These are phyloP conservation scores for Coleophora flavipennella DNA, from an alignment of 2,888 invertebrate species.

Conservation along the genomic window DNA sequence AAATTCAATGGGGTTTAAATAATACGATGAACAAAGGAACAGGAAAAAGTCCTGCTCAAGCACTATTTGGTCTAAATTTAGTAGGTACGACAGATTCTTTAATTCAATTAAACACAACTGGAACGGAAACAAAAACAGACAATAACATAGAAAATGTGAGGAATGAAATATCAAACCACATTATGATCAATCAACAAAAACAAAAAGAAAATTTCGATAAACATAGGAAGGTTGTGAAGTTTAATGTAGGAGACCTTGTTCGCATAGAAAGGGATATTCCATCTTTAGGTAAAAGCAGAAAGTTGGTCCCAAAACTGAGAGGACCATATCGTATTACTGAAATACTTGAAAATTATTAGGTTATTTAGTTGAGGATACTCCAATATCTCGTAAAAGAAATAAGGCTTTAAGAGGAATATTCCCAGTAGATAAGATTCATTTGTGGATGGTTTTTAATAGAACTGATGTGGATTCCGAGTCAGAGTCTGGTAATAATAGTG, in stretches of 20 bases:
- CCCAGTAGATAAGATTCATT: neutral
- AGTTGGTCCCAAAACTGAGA: neutral
- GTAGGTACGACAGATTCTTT: neutral
- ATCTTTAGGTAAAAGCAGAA: neutral
- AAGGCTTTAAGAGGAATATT: neutral
- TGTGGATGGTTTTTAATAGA: too few relatives aligned
- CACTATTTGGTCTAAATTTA: conserved; percentile 1
- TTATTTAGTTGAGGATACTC: neutral
- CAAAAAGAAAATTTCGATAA: neutral
- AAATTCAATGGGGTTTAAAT: conserved; percentile 8
- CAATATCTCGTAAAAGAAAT: neutral
- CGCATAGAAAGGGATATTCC: neutral
- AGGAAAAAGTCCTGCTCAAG: conserved; percentile 4
- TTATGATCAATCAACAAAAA: neutral
- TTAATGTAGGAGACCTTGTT: neutral
- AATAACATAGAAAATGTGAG: neutral
- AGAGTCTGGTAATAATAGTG: too few relatives aligned
- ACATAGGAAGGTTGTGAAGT: neutral
- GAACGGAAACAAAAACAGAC: neutral
- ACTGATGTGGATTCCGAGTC: too few relatives aligned
- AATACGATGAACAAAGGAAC: conserved; percentile 8
- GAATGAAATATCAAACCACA: neutral
- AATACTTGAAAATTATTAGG: neutral
- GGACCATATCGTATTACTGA: neutral
- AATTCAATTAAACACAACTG: neutral